Evolutionary conservation across 2,797 vertebrate species (phyloP).

Genomic region (Borostomias antarcticus): DNA sequence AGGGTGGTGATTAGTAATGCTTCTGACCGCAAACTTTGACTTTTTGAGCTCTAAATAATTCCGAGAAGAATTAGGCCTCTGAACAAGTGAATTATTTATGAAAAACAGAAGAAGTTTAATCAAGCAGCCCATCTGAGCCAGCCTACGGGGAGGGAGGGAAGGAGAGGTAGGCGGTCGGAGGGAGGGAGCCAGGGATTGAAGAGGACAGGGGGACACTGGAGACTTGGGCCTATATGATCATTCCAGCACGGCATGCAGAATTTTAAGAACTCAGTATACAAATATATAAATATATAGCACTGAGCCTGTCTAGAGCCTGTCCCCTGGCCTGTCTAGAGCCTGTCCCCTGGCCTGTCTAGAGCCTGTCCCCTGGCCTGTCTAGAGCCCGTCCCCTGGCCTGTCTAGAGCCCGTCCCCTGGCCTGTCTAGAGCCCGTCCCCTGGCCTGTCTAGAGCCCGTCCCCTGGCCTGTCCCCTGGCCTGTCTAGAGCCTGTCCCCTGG

Average conservation of each 20-base stretch:
- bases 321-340: too few species aligned
- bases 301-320: conserved; percentile 32
- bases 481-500: too few species aligned
- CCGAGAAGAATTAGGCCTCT: conserved; percentile 57
- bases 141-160: conserved; percentile 27
- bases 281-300: too few species aligned
- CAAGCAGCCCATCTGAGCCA: conserved; percentile 48
- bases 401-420: too few species aligned
- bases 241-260: conserved; percentile 20
- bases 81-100: conserved; percentile 65
- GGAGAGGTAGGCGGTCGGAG: not conserved
- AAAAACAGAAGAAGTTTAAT: conserved; percentile 58
- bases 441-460: too few species aligned
- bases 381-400: too few species aligned
- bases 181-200: not conserved
- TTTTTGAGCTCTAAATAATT: conserved; percentile 58
- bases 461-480: too few species aligned
- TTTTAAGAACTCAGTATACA: conserved; percentile 19
- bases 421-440: too few species aligned
- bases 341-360: too few species aligned
- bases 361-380: too few species aligned
- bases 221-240: too few species aligned
- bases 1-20: conserved; percentile 32
- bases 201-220: too few species aligned
- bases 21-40: conserved; percentile 24